A percentile compares a stretch with the other conserved stretches of the same genome.
These are phyloP conservation scores for Vimba vimba DNA, from an alignment of 2,113 vertebrate genomes.

Conservation along the genomic window DNA sequence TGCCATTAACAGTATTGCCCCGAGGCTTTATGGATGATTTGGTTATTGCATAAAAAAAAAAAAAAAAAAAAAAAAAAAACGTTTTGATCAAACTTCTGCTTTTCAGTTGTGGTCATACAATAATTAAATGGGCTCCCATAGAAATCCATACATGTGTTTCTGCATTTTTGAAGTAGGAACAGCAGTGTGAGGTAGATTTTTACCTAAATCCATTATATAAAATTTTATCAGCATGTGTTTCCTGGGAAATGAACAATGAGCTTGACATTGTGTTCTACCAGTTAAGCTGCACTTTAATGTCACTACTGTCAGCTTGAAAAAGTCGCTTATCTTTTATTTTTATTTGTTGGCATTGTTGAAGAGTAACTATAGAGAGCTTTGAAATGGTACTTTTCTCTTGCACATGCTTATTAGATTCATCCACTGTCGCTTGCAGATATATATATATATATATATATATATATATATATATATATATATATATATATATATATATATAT, in stretches of 20 bases:
- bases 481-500: too few relatives aligned
- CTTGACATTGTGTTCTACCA: background rate
- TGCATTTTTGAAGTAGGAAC: background rate
- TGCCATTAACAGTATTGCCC: background rate
- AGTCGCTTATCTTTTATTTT: background rate
- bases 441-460: background rate
- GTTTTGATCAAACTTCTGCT: background rate
- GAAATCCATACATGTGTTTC: background rate
- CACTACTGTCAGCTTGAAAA: background rate
- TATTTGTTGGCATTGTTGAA: background rate
- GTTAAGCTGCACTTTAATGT: background rate
- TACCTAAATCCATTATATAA: background rate
- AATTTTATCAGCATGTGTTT: background rate
- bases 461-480: too few relatives aligned
- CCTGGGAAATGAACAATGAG: background rate
- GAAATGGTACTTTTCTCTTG: slow-evolving; percentile 12
- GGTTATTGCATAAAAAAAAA: background rate
- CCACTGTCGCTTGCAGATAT: background rate
- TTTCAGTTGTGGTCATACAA: background rate
- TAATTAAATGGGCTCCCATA: background rate
- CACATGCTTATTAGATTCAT: background rate
- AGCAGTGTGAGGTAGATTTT: background rate
- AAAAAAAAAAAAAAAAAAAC: too few relatives aligned
- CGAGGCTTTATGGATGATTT: background rate
- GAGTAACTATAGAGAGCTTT: background rate